These are phyloP conservation scores for Mobula hypostoma DNA, from an alignment of 2,113 vertebrate species.

Conservation along the genomic window DNA sequence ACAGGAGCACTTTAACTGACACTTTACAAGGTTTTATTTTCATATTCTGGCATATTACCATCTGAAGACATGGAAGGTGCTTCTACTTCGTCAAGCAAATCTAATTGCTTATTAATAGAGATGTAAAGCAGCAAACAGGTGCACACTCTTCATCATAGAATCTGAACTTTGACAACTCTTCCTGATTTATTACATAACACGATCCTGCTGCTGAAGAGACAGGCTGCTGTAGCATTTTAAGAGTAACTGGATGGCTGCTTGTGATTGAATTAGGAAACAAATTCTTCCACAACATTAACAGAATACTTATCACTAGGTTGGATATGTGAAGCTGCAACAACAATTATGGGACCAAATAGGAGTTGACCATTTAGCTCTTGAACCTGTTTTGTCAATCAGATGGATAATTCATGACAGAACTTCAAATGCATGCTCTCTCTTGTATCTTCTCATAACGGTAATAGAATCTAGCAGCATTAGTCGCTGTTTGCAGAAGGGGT, in stretches of 20 bases:
- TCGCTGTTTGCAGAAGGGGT: no score
- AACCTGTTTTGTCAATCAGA: no score
- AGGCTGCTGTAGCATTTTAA: not conserved
- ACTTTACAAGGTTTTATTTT: constrained; percentile 35
- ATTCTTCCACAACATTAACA: not conserved
- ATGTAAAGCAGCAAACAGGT: constrained; percentile 33
- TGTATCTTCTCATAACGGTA: no score
- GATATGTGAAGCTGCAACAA: no score
- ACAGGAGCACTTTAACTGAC: constrained; percentile 30
- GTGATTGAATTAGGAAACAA: constrained; percentile 8
- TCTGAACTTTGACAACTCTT: not conserved
- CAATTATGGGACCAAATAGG: no score
- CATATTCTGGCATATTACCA: constrained; percentile 28
- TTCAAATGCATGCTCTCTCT: no score
- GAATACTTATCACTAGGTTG: no score
- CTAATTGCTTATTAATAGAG: constrained; percentile 34
- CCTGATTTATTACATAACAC: constrained; percentile 21
- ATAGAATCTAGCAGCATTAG: not conserved
- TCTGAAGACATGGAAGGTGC: constrained; percentile 25
- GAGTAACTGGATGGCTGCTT: not conserved
- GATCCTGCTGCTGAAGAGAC: constrained; percentile 9
- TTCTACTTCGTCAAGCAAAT: constrained; percentile 32
- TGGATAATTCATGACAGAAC: no score
- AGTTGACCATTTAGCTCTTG: no score
- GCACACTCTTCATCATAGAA: constrained; percentile 22